Evolutionary conservation across 2,888 invertebrate species (phyloP).

Genomic region (Plagiodera versicolora): DNA sequence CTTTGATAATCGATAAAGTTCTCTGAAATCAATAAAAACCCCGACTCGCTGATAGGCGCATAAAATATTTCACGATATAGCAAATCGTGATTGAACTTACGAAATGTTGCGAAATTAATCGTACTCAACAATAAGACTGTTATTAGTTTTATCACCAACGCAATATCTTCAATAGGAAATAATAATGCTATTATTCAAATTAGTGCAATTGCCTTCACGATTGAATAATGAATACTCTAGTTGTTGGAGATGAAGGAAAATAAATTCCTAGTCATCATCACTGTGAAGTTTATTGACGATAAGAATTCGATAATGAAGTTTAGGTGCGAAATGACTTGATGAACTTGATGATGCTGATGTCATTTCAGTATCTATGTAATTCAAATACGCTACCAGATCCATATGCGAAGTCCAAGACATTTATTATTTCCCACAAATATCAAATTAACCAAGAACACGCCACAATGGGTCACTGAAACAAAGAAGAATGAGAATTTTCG

Average conservation of each 20-base stretch:
- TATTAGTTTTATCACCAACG: slow-evolving; percentile 29
- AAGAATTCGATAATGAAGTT: slow-evolving; percentile 10
- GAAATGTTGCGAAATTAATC: slow-evolving; percentile 24
- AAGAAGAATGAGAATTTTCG: too few species aligned
- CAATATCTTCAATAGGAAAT: slow-evolving; percentile 24
- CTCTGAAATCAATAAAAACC: neutral
- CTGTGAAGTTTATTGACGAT: slow-evolving; percentile 8
- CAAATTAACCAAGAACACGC: too few species aligned
- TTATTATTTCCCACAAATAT: neutral
- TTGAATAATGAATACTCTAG: slow-evolving; percentile 21
- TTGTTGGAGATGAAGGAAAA: slow-evolving; percentile 12
- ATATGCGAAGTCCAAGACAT: neutral
- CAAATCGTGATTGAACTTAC: slow-evolving; percentile 25
- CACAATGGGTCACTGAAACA: too few species aligned
- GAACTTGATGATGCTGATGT: neutral
- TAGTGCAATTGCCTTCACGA: slow-evolving; percentile 12
- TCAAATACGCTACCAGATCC: neutral
- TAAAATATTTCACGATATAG: slow-evolving; percentile 19
- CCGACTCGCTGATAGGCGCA: slow-evolving; percentile 10
- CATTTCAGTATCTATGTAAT: neutral
- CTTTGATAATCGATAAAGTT: neutral
- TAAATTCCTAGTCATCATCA: slow-evolving; percentile 20
- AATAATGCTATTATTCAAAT: slow-evolving; percentile 26
- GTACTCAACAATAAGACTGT: slow-evolving; percentile 24
- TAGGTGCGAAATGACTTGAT: neutral